Evolutionary conservation across 2,797 vertebrate species (phyloP).

Genomic region (Hydrolagus colliei): DNA sequence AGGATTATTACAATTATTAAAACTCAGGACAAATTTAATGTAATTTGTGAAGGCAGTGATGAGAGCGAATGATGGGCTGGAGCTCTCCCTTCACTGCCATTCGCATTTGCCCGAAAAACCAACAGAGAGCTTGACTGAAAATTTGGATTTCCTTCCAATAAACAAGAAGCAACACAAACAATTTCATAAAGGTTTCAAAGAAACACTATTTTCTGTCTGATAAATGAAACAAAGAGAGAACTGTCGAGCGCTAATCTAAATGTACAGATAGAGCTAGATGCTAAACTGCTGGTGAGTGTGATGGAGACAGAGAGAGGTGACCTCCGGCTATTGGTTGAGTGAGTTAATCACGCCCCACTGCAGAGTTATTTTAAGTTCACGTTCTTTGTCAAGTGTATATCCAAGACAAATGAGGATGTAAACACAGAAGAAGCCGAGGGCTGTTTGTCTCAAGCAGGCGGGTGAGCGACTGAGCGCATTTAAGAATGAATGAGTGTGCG

Average conservation of each 20-base stretch:
- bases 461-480: not conserved
- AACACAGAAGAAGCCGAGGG: not conserved
- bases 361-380: not conserved
- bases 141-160: not conserved
- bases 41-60: not conserved
- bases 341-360: too few relatives aligned
- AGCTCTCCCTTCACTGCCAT: not conserved
- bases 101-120: not conserved
- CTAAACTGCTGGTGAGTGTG: not conserved
- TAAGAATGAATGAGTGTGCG: too few relatives aligned
- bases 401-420: not conserved
- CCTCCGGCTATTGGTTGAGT: not conserved
- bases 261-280: not conserved
- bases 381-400: not conserved
- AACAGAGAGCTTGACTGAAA: not conserved
- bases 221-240: not conserved
- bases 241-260: not conserved
- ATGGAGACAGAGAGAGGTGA: not conserved
- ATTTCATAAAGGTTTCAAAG: not conserved
- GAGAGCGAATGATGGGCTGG: not conserved
- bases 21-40: not conserved
- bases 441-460: not conserved
- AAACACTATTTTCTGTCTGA: not conserved
- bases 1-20: not conserved
- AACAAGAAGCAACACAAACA: not conserved